phyloP scores from a whole-genome alignment of 2,888 invertebrate genomes.

The Chymomyza fuscimana region DNA sequence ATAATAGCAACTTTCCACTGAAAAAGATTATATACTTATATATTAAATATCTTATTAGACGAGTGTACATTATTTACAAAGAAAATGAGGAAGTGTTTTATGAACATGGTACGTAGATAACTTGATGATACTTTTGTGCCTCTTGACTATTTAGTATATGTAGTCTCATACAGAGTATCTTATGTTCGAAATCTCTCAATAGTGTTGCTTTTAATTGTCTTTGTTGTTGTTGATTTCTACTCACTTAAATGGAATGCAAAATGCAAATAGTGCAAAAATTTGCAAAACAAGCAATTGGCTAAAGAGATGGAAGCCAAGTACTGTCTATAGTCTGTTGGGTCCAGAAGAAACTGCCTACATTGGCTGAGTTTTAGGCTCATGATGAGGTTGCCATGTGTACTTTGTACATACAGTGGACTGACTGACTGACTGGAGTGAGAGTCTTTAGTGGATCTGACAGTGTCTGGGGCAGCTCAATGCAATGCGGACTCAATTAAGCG shows the following conservation, averaged over 20 bases:
- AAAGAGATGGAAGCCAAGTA: conserved; percentile 19
- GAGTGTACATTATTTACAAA: no score
- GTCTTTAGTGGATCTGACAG: conserved; percentile 45
- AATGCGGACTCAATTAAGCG: conserved; percentile 66
- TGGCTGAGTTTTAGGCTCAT: neutral
- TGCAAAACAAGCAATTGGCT: conserved; percentile 57
- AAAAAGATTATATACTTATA: no score
- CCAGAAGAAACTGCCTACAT: neutral
- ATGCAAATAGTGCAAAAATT: conserved; percentile 66
- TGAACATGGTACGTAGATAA: no score
- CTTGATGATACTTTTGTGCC: no score
- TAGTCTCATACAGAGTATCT: neutral
- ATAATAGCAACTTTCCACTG: no score
- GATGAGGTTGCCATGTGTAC: conserved; percentile 54
- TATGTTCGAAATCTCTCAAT: neutral
- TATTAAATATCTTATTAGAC: no score
- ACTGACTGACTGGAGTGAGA: conserved; percentile 12
- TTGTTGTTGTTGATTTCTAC: conserved; percentile 28
- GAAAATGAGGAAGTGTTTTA: no score
- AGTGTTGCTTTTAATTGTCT: conserved; percentile 42
- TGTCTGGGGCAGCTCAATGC: conserved; percentile 38
- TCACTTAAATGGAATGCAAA: conserved; percentile 64
- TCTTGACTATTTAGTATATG: no score
- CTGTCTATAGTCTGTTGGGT: neutral
- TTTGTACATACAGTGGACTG: conserved; percentile 20